Evolutionary conservation across 2,113 vertebrate species (phyloP), one percentile per base, ranked within the genome.

Genomic region (Anseranas semipalmata): DNA sequence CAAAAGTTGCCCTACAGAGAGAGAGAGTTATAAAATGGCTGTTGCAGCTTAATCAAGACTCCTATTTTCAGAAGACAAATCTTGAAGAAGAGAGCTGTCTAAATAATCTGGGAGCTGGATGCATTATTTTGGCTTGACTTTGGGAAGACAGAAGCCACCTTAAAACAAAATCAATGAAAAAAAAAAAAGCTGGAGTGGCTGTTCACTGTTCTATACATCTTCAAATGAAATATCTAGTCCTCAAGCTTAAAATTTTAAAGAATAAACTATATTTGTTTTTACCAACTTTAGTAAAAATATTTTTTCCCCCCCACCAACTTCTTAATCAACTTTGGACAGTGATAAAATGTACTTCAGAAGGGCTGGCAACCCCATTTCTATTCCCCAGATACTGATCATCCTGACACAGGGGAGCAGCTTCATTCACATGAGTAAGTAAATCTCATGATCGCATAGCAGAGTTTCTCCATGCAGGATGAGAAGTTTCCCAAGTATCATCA

Each of bases 391-490:
- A 72, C 5, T 59, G 52, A 75, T 72, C 71, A 20, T 53, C 82
- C 67, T 63, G 41, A 35, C 17, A 20, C 22, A 63, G 7, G 24
- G 13, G 15, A 89, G 48, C 79, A 58, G 46, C 24, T 67, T 67
- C 46, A 35, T 85, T 50, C 79, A 58, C 1, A 0, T 12, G 50
- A 75, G 18, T 48, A 27, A 0, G 0, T 52, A 52, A 30, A 62
- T 71, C 41, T 75, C 18, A 12, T 6, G 14, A 32, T 48, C 58
- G 32, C 18, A n/a, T 25, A 53, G 41, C 58, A 33, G 46, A 79
- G 41, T 45, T 15, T 15, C 14, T 11, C n/a, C 19, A 53, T 9
- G 16, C 8, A 68, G 1, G 1, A 58, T 19, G 4, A 72, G 20
- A 82, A 59, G 6, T 53, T 92, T 20, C 41, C 32, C 0, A 0